phyloP scores from a whole-genome alignment of 2,888 invertebrate genomes.

The Acanthopleura granulata region DNA sequence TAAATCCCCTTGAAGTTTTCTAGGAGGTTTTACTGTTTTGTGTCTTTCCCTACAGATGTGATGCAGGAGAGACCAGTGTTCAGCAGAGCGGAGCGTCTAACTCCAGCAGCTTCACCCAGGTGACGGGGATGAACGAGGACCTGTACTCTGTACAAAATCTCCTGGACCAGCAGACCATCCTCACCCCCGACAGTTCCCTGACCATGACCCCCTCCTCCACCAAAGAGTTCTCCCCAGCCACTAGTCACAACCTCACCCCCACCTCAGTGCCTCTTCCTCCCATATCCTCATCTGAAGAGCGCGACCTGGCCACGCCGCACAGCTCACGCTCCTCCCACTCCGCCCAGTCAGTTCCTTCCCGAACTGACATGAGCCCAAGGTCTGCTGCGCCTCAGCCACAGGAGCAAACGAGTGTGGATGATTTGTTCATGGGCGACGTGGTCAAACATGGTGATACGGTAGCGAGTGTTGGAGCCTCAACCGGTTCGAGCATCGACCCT shows the following conservation, averaged over 20 bases:
- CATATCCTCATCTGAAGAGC: constrained; percentile 47
- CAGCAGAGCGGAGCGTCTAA: constrained; percentile 51
- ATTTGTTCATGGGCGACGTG: neutral
- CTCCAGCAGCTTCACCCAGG: constrained; percentile 63
- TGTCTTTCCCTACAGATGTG: neutral
- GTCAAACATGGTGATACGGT: neutral
- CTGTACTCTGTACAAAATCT: constrained; percentile 51
- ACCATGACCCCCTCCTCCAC: constrained; percentile 42
- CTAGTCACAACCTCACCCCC: constrained; percentile 44
- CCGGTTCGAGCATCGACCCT: neutral
- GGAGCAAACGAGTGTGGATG: constrained; percentile 10
- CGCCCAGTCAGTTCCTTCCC: neutral
- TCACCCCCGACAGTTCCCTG: constrained; percentile 40
- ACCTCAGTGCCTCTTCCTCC: constrained; percentile 59
- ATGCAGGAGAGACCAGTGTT: constrained; percentile 13
- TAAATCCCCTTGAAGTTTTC: no score
- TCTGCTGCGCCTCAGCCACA: constrained; percentile 3
- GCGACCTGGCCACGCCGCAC: constrained; percentile 44
- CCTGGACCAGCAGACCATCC: constrained; percentile 15
- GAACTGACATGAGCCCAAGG: constrained; percentile 5
- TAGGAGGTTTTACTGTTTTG: no score
- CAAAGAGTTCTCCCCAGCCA: constrained; percentile 16
- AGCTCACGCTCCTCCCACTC: neutral
- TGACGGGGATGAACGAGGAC: constrained; percentile 53
- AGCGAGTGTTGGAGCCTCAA: neutral